Conservation (phyloP, 2,888 invertebrate species). For the Nephrotoma appendiculata region DNA sequence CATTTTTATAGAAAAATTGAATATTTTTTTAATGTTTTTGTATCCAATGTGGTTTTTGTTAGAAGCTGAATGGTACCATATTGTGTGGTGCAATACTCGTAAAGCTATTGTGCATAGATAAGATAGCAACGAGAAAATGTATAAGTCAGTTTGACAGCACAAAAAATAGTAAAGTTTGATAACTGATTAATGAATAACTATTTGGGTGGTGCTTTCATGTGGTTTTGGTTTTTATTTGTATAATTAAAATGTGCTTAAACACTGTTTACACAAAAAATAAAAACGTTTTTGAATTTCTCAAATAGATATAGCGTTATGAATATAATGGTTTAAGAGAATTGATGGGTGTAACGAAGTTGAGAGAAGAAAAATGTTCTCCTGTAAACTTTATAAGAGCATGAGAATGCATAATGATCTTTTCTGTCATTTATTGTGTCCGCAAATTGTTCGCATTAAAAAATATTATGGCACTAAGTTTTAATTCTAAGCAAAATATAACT, state of each 20-base stretch:
- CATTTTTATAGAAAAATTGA: background rate
- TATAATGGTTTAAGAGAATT: no score
- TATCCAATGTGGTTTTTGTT: background rate
- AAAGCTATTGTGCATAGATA: background rate
- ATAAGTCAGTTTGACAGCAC: background rate
- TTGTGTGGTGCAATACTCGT: background rate
- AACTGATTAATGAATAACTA: background rate
- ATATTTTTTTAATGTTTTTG: background rate
- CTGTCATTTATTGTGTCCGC: no score
- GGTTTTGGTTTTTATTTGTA: background rate
- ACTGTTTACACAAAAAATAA: no score
- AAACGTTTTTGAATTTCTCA: no score
- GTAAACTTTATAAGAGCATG: no score
- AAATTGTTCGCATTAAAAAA: no score
- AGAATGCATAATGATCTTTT: no score
- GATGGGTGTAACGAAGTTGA: no score
- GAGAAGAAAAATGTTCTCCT: no score
- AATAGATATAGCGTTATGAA: no score
- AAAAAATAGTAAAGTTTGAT: background rate
- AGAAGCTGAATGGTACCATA: background rate
- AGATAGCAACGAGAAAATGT: background rate
- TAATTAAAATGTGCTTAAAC: background rate
- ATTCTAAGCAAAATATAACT: no score
- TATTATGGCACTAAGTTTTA: no score
- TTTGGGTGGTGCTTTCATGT: background rate